Base-by-base conservation (phyloP, 1,140 invertebrate genomes). In the Trichonephila clavipes region DNA sequence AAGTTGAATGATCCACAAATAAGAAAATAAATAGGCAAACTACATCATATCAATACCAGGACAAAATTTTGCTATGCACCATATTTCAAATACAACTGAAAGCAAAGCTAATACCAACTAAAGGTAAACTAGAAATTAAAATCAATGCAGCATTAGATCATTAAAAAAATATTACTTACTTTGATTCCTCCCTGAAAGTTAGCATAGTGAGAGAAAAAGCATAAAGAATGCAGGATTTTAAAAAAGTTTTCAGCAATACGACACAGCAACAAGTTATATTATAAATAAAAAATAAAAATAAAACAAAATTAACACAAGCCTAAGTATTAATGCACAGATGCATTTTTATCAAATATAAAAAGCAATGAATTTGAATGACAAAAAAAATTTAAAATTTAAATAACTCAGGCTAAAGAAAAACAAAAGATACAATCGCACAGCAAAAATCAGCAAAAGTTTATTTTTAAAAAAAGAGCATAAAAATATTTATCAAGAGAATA, bases 111-210 rank as follows among this genome's bases (percentile, higher is more conserved):
- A 51, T 10, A 12, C 8, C 19, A 85, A 85, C 16, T 59, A n/a
- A 44, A 5, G 40, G 18, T 44, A 16, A n/a, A 85, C 19, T 59
- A 85, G 21, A n/a, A n/a, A 59, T 85, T 28, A 51, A 40, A 64
- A 10, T n/a, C 40, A 24, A 88, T 66, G 86, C 61, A 88, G 85
- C 85, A 44, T 21, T 51, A 59, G n/a, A 10, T 77, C 28, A 77
- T 28, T 16, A 40, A 88, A 44, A 87, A 92, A 93, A 19, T 14
- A 85, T 19, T 40, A 95, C 95, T 95, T 95, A 96, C 95, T 95
- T 96, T 72, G 95, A 95, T 85, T 95, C 95, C 95, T 96, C 95
- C 94, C 95, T 96, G 94, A 51, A 87, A 92, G 66, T n/a, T 81
- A 94, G 85, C 88, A 94, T 82, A 88, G 86, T 92, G 64, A 90